phyloP scores from a whole-genome alignment of 2,797 vertebrate genomes.

The Muscicapa comitata region DNA sequence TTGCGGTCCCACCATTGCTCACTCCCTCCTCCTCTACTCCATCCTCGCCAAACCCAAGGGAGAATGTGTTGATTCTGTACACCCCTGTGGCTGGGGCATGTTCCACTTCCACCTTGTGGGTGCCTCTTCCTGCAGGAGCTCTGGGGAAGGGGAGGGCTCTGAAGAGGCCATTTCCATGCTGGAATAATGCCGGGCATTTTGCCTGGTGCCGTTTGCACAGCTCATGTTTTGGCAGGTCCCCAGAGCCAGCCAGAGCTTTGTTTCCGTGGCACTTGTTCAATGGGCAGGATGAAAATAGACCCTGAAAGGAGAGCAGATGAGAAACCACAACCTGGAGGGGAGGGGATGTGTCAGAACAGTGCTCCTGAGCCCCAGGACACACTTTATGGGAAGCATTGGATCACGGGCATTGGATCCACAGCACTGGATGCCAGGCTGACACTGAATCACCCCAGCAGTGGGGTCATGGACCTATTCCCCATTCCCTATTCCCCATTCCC shows the following conservation, averaged over 20 bases:
- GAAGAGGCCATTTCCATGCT: background rate
- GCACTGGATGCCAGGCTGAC: background rate
- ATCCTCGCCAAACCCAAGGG: background rate
- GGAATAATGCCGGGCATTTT: background rate
- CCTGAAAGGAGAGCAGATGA: background rate
- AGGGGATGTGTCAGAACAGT: background rate
- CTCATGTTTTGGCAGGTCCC: background rate
- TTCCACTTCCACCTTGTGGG: background rate
- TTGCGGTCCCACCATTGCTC: background rate
- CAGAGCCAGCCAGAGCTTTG: background rate
- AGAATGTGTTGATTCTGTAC: background rate
- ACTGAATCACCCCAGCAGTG: fast-evolving
- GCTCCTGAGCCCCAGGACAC: background rate
- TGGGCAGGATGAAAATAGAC: fast-evolving
- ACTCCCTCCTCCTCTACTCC: background rate
- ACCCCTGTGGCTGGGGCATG: fast-evolving
- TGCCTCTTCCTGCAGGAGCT: background rate
- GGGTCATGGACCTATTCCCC: background rate
- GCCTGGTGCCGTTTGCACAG: conserved; percentile 1
- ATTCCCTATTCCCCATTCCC: too few species aligned
- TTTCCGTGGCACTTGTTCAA: background rate
- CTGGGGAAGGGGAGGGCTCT: background rate
- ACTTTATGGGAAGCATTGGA: background rate
- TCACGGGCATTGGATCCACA: background rate
- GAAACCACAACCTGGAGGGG: background rate